phyloP scores from a whole-genome alignment of 35 echinoderm and acorn worm genomes.

The Amphiura filiformis region DNA sequence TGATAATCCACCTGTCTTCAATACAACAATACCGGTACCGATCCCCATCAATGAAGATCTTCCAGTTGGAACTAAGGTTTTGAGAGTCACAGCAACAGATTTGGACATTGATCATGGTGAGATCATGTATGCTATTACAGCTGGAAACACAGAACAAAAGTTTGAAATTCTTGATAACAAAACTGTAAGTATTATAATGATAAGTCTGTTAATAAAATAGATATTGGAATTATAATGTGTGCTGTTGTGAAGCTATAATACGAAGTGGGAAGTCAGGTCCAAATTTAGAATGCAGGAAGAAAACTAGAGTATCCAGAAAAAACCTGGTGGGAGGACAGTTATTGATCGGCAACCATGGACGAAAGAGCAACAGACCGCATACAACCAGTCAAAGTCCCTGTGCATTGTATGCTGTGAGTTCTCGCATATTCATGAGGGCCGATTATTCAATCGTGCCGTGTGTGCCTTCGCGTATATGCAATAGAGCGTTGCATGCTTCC shows the following conservation, averaged over 20 bases:
- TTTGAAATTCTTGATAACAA: conserved; percentile 18
- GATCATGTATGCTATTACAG: conserved; percentile 35
- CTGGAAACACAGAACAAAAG: conserved; percentile 33
- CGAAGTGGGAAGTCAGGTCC: background rate
- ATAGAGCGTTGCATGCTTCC: too few relatives aligned
- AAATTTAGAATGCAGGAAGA: too few relatives aligned
- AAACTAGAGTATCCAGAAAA: too few relatives aligned
- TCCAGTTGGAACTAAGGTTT: background rate
- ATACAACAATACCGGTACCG: background rate
- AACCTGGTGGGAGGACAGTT: too few relatives aligned
- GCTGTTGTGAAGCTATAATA: background rate
- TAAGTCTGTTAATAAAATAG: too few relatives aligned
- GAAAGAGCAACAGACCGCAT: too few relatives aligned
- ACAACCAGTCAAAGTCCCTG: too few relatives aligned
- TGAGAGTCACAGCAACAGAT: conserved; percentile 44
- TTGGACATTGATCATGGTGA: conserved; percentile 17
- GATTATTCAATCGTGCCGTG: too few relatives aligned
- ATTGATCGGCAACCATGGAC: too few relatives aligned
- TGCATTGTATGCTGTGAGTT: too few relatives aligned
- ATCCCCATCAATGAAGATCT: conserved; percentile 16
- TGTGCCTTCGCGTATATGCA: too few relatives aligned
- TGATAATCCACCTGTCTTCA: conserved; percentile 54
- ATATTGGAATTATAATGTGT: background rate
- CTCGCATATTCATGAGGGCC: too few relatives aligned
- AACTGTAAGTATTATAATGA: conserved; percentile 41